These are phyloP conservation scores for Aldabrachelys gigantea DNA, from an alignment of 2,113 vertebrate genomes.

Conservation along the genomic window DNA sequence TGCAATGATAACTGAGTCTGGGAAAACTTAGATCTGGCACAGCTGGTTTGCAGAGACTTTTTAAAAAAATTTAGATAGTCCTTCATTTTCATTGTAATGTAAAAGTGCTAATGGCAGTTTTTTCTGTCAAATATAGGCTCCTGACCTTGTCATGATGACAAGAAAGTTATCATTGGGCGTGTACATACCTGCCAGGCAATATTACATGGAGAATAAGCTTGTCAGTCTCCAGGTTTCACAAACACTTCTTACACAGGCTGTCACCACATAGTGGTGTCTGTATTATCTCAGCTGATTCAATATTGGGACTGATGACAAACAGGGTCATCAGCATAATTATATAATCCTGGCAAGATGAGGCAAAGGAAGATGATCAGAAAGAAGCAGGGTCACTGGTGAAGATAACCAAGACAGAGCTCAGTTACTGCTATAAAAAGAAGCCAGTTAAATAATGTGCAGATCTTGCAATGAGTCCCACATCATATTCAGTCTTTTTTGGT, in stretches of 20 bases:
- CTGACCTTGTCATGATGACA: slow-evolving; percentile 41
- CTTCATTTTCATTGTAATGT: slow-evolving; percentile 8
- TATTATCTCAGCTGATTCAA: neutral
- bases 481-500: rapidly evolving
- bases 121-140: slow-evolving; percentile 47
- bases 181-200: slow-evolving; percentile 40
- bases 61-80: neutral
- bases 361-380: slow-evolving; percentile 12
- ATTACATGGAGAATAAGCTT: slow-evolving; percentile 37
- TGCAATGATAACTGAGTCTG: slow-evolving; percentile 33
- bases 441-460: rapidly evolving
- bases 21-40: slow-evolving; percentile 36
- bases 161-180: slow-evolving; percentile 52
- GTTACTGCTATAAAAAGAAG: neutral
- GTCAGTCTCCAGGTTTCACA: slow-evolving; percentile 59
- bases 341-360: slow-evolving; percentile 44
- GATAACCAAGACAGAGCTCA: neutral
- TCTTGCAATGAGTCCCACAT: neutral
- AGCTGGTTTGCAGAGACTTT: slow-evolving; percentile 25
- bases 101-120: slow-evolving; percentile 17
- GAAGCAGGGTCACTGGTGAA: neutral
- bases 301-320: slow-evolving; percentile 53
- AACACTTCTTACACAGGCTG: slow-evolving; percentile 45
- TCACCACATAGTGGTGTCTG: neutral
- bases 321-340: slow-evolving; percentile 40